Evolutionary conservation across 2,797 vertebrate genomes (phyloP).

Genomic region (Coendou prehensilis): DNA sequence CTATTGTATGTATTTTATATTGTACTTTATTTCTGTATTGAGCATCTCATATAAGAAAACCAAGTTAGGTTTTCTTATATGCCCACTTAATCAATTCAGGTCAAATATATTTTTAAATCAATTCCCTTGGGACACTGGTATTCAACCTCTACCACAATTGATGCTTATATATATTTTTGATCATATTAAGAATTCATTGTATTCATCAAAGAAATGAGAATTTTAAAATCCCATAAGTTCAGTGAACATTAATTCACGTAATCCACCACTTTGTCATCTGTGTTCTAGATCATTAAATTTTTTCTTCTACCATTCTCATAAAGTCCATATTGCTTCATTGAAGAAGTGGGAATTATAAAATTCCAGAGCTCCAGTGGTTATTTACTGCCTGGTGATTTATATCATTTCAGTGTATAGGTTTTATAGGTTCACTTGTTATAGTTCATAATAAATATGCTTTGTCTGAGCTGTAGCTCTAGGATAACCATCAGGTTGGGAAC

Average conservation of each 20-base stretch:
- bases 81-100: not conserved
- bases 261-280: slow-evolving; percentile 43
- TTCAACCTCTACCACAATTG: not conserved
- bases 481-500: slow-evolving; percentile 77
- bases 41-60: not conserved
- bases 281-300: slow-evolving; percentile 59
- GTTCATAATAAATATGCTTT: slow-evolving; percentile 78
- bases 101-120: not conserved
- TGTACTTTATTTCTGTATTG: not conserved
- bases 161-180: not conserved
- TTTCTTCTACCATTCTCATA: not conserved
- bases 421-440: slow-evolving; percentile 60
- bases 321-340: slow-evolving; percentile 61
- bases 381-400: slow-evolving; percentile 73
- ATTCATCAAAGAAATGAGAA: slow-evolving; percentile 65
- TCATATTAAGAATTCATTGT: slow-evolving; percentile 50
- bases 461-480: slow-evolving; percentile 74
- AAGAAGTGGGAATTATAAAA: slow-evolving; percentile 71
- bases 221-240: not conserved
- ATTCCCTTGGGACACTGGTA: too few species aligned
- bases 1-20: not conserved
- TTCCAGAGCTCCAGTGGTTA: slow-evolving; percentile 59
- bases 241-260: slow-evolving; percentile 59
- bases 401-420: slow-evolving; percentile 66
- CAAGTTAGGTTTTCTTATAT: not conserved